Base-by-base conservation (phyloP, 1,140 invertebrate species). In the Leptestheria dahalacensis region DNA sequence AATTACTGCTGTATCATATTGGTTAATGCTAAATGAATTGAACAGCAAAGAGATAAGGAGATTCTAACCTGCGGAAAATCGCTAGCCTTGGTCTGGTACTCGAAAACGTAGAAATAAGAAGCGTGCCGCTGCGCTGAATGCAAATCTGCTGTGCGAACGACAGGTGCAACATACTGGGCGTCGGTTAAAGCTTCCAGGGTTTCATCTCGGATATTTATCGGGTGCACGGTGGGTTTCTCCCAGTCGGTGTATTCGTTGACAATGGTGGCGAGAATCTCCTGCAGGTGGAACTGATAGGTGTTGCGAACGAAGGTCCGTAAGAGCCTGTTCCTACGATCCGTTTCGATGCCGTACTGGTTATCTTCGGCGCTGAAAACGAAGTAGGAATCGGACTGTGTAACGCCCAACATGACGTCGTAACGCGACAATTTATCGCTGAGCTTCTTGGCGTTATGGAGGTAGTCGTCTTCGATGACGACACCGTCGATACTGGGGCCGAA, bases 221-320 rank as follows among this genome's bases (percentile, higher is more conserved):
- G 90, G 79, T 94, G 89, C 67, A 91, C 88, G 9, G 91, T 82
- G 2, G 91, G 89, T 64, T 86, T 78, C 68, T 94, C 90, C 93
- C 93, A 97, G 70, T 97, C 91, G 2, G 91, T 96, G 72, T 98
- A 99, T 70, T 97, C 91, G 72, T 97, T 96, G 64, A 97, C 85
- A 3, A 82, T 71, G 12, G 78, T 77, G 23, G 78, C 73, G 57
- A 75, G 74, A 48, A 82, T 78, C 66, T 81, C 78, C 62, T 77
- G 74, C 52, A 76, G 66, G 65, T 81, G 77, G 62, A 65, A 92
- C 68, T 84, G 85, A 65, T 69, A 75, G 4, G 75, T 69, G 67
- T 80, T 81, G 48, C 78, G 68, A 1, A 82, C 77, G 33, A 79
- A 73, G 0, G 78, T 78, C 12, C 76, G 65, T 6, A 79, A 64